Evolutionary conservation across 2,888 invertebrate species (phyloP).

Genomic region (Patella caerulea): DNA sequence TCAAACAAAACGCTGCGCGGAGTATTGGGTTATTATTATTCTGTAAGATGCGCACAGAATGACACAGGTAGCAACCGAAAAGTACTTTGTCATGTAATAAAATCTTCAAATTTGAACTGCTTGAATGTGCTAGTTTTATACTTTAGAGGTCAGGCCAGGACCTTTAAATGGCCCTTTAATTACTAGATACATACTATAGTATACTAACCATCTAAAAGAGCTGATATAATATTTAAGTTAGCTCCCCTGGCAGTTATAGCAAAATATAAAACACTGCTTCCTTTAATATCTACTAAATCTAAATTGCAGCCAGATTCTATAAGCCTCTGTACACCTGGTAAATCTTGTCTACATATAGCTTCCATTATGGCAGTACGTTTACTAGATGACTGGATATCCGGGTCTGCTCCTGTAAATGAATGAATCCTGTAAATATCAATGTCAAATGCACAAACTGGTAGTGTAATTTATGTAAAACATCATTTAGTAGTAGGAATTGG

Average conservation of each 20-base stretch:
- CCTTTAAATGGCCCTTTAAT: background rate
- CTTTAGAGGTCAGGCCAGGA: too few relatives aligned
- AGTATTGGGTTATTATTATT: too few relatives aligned
- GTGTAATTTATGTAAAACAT: too few relatives aligned
- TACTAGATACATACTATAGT: background rate
- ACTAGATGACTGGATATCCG: conserved; percentile 45
- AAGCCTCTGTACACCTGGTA: conserved; percentile 36
- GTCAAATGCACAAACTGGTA: too few relatives aligned
- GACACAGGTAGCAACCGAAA: too few relatives aligned
- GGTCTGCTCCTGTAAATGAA: conserved; percentile 39
- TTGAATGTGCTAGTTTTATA: too few relatives aligned
- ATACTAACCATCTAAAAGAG: conserved; percentile 37
- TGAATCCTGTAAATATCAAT: too few relatives aligned
- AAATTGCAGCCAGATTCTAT: conserved; percentile 46
- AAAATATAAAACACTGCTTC: conserved; percentile 43
- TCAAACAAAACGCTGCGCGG: too few relatives aligned
- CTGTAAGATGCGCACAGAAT: too few relatives aligned
- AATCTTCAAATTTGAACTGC: too few relatives aligned
- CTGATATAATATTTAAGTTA: conserved; percentile 32
- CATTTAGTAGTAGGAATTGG: too few relatives aligned
- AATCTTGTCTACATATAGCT: conserved; percentile 37
- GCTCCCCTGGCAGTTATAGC: conserved; percentile 30
- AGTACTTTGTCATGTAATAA: too few relatives aligned
- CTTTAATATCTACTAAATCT: conserved; percentile 44
- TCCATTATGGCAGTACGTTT: conserved; percentile 44